These are phyloP conservation scores for Ceratitis capitata DNA, from an alignment of 1,140 invertebrate genomes.

Conservation along the genomic window DNA sequence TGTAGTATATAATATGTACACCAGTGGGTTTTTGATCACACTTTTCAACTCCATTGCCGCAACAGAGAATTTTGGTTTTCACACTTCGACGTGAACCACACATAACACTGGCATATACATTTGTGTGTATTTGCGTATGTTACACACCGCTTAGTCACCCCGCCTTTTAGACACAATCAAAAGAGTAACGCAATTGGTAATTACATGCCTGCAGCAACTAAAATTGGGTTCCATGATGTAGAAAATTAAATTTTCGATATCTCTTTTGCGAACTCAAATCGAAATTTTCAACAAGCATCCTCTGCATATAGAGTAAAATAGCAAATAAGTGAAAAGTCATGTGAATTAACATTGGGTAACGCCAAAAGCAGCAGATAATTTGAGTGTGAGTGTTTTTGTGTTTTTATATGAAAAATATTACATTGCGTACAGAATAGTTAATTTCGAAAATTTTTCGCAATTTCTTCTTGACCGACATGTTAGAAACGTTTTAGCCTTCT, in stretches of 20 bases:
- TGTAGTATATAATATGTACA: too few relatives aligned
- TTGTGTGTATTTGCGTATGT: too few relatives aligned
- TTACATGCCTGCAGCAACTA: constrained; percentile 29
- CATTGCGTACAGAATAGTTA: too few relatives aligned
- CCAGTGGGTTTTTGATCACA: too few relatives aligned
- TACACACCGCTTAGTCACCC: too few relatives aligned
- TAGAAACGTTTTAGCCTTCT: background rate
- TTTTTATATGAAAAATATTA: too few relatives aligned
- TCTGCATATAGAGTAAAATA: too few relatives aligned
- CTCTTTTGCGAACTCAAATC: constrained; percentile 9
- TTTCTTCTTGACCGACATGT: background rate
- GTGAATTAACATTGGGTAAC: background rate
- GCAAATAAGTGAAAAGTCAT: background rate
- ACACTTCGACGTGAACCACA: background rate
- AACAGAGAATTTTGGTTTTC: background rate
- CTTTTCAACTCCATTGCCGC: background rate
- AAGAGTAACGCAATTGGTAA: background rate
- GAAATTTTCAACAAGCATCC: constrained; percentile 7
- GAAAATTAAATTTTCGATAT: constrained; percentile 40
- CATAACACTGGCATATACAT: background rate
- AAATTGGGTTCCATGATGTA: constrained; percentile 39
- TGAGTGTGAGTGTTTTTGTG: background rate
- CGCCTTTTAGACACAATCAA: background rate
- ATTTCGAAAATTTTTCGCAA: too few relatives aligned
- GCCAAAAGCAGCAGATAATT: too few relatives aligned